phyloP scores from a whole-genome alignment of 2,113 vertebrate species.

The Lepus timidus region DNA sequence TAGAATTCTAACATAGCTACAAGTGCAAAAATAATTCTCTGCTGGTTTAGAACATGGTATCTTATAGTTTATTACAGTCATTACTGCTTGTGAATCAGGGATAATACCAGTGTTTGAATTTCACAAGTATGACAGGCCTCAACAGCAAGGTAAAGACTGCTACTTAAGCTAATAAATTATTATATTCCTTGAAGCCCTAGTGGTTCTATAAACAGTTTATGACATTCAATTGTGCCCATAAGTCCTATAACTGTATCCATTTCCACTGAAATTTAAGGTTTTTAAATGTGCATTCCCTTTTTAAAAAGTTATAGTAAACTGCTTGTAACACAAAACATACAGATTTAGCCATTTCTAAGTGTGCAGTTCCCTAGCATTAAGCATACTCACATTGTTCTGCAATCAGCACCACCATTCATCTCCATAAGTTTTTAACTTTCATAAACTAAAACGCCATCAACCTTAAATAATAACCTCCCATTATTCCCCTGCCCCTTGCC shows the following conservation, averaged over 20 bases:
- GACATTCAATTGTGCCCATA: not conserved
- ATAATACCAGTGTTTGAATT: constrained; percentile 53
- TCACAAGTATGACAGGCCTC: constrained; percentile 17
- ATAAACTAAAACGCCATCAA: not conserved
- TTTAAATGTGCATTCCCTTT: constrained; percentile 26
- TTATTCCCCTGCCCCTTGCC: not conserved
- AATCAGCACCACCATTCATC: not conserved
- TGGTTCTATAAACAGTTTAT: constrained; percentile 23
- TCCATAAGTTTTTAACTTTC: not conserved
- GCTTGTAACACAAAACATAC: constrained; percentile 1
- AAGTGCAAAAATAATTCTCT: constrained; percentile 44
- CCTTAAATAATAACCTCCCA: not conserved
- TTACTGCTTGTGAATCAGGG: constrained; percentile 51
- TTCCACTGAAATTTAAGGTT: constrained; percentile 43
- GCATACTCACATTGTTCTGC: not conserved
- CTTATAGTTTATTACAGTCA: constrained; percentile 53
- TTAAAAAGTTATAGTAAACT: not conserved
- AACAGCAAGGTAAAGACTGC: constrained; percentile 12
- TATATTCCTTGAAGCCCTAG: constrained; percentile 31
- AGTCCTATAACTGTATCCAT: not conserved
- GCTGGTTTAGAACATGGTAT: constrained; percentile 51
- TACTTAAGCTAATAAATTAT: constrained; percentile 65
- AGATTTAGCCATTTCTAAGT: not conserved
- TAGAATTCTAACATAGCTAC: not conserved
- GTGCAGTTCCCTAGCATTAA: not conserved